Percentiles rank a stretch among this genome's conserved stretches.
phyloP scores from a whole-genome alignment of 1,140 invertebrate species.

The Trachymyrmex cornetzi region DNA sequence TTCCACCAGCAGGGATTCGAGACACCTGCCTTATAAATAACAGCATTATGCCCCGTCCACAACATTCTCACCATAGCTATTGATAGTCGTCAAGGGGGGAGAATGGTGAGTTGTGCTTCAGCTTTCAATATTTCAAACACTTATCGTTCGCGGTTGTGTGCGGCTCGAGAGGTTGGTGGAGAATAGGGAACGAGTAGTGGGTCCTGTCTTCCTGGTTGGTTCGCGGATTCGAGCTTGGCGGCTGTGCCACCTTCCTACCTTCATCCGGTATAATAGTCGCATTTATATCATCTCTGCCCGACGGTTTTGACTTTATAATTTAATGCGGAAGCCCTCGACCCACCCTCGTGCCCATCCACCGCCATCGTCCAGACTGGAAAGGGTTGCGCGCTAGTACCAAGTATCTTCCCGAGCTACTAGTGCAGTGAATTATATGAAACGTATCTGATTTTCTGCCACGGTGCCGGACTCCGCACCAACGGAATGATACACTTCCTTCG shows the following conservation, averaged over 20 bases:
- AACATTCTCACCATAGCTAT: constrained; percentile 55
- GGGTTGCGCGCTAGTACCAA: constrained; percentile 74
- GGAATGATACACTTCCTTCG: constrained; percentile 62
- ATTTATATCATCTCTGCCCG: constrained; percentile 84
- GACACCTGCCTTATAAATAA: constrained; percentile 81
- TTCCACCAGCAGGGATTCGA: constrained; percentile 24
- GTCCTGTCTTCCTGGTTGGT: constrained; percentile 59
- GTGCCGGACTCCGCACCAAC: constrained; percentile 21
- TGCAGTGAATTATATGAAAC: constrained; percentile 79
- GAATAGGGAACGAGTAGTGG: constrained; percentile 45
- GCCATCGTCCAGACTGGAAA: constrained; percentile 68
- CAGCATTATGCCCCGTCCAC: constrained; percentile 80
- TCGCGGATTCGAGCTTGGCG: constrained; percentile 66
- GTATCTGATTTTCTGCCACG: constrained; percentile 78
- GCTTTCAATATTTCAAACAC: constrained; percentile 87
- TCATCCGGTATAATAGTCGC: constrained; percentile 83
- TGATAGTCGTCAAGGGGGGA: constrained; percentile 37
- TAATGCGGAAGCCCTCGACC: constrained; percentile 78
- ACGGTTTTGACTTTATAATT: constrained; percentile 86
- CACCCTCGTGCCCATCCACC: constrained; percentile 48
- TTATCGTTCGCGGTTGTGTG: constrained; percentile 81
- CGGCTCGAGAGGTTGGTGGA: constrained; percentile 46
- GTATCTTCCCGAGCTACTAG: constrained; percentile 64
- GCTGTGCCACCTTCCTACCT: constrained; percentile 50
- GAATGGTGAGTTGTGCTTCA: constrained; percentile 78